Evolutionary conservation across 2,797 vertebrate genomes (phyloP).

Genomic region (Chelon labrosus): DNA sequence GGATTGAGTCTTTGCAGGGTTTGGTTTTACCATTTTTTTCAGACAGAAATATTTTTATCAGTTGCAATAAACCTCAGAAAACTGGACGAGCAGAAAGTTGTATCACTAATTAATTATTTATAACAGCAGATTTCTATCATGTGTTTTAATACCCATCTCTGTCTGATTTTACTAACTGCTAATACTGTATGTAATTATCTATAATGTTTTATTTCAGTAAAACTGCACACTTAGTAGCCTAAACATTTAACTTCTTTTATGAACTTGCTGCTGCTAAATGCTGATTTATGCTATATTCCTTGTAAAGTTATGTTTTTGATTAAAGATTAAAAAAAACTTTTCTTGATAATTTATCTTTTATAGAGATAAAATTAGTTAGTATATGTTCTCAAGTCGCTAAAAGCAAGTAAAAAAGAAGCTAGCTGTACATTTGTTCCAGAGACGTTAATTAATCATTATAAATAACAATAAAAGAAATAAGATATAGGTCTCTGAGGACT

Average conservation of each 20-base stretch:
- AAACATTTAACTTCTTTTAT: not conserved
- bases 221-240: no score
- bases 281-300: not conserved
- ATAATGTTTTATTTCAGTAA: not conserved
- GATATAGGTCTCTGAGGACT: no score
- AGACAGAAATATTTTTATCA: not conserved
- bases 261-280: not conserved
- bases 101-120: slow-evolving; percentile 13
- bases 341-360: no score
- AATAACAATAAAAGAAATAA: no score
- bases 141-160: not conserved
- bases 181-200: not conserved
- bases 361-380: no score
- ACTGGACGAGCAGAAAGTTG: slow-evolving; percentile 43
- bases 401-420: no score
- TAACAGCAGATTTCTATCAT: not conserved
- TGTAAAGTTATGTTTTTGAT: no score
- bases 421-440: no score
- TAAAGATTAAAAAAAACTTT: not conserved
- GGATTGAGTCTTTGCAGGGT: slow-evolving; percentile 1
- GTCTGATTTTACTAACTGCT: not conserved
- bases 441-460: no score
- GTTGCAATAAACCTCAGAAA: slow-evolving; percentile 14
- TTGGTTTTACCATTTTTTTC: slow-evolving; percentile 7
- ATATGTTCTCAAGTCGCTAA: no score